Percentiles rank a stretch among this genome's conserved stretches.
phyloP scores from a whole-genome alignment of 2,888 invertebrate species.

The Mythimna vitellina region DNA sequence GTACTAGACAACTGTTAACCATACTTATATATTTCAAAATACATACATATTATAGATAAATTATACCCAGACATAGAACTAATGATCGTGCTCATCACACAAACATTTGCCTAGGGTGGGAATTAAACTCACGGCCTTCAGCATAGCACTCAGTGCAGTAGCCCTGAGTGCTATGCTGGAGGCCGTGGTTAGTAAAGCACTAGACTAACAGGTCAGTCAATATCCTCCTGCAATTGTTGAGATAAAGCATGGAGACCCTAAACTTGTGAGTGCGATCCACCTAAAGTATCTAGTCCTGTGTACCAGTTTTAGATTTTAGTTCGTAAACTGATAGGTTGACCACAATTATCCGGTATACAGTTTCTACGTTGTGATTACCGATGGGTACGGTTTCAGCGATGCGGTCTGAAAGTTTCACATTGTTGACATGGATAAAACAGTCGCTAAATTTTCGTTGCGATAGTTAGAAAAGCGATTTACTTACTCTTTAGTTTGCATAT shows the following conservation, averaged over 20 bases:
- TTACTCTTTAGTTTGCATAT: background rate
- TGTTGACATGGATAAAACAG: background rate
- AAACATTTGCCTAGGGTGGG: too few species aligned
- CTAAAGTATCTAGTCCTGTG: background rate
- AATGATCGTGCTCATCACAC: too few species aligned
- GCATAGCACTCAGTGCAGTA: too few species aligned
- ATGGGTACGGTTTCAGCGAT: background rate
- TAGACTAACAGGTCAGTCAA: too few species aligned
- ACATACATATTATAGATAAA: too few species aligned
- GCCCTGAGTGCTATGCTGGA: too few species aligned
- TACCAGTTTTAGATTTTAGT: background rate
- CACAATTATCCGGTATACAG: slow-evolving; percentile 4
- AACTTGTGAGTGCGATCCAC: background rate
- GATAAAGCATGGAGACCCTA: background rate
- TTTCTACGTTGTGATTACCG: background rate
- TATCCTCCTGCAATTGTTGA: background rate
- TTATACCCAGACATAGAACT: too few species aligned
- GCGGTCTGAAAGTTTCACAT: slow-evolving; percentile 3
- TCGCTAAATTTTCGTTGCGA: background rate
- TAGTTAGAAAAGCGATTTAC: background rate
- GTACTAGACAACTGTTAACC: too few species aligned
- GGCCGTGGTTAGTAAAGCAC: too few species aligned
- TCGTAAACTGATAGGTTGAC: background rate
- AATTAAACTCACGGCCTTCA: too few species aligned
- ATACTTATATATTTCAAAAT: too few species aligned